Evolutionary conservation across 2,797 vertebrate genomes (phyloP).

Genomic region (Petrocephalus schoutedeni): DNA sequence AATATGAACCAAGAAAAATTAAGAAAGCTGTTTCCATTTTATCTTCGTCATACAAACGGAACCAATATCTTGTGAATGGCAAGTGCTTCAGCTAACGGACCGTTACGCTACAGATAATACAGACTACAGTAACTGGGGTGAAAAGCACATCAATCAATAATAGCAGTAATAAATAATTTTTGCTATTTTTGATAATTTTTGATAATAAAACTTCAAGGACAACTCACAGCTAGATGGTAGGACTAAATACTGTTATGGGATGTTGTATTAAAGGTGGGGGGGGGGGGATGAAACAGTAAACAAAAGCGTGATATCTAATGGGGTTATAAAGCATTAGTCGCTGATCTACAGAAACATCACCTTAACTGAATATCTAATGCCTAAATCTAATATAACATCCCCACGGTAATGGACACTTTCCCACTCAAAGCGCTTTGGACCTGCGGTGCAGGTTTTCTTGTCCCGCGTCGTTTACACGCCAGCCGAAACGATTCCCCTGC

Average conservation of each 20-base stretch:
- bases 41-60: not conserved
- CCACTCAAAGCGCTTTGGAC: conserved; percentile 22
- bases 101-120: not conserved
- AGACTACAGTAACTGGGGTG: not conserved
- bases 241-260: not conserved
- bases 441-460: not conserved
- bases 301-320: conserved; percentile 38
- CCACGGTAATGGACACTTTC: conserved; percentile 29
- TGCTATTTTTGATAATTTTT: not conserved
- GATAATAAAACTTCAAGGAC: not conserved
- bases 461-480: not conserved
- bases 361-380: conserved; percentile 41
- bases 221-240: not conserved
- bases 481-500: not conserved
- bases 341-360: conserved; percentile 27
- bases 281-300: conserved; percentile 39
- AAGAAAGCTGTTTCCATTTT: not conserved
- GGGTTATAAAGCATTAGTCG: conserved; percentile 31
- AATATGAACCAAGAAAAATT: not conserved
- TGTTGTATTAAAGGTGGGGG: conserved; percentile 13
- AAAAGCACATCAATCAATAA: not conserved
- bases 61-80: not conserved
- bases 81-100: not conserved
- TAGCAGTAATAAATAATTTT: not conserved
- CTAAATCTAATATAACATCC: conserved; percentile 23